phyloP scores from a whole-genome alignment of 2,113 vertebrate genomes.

The Tenrec ecaudatus region DNA sequence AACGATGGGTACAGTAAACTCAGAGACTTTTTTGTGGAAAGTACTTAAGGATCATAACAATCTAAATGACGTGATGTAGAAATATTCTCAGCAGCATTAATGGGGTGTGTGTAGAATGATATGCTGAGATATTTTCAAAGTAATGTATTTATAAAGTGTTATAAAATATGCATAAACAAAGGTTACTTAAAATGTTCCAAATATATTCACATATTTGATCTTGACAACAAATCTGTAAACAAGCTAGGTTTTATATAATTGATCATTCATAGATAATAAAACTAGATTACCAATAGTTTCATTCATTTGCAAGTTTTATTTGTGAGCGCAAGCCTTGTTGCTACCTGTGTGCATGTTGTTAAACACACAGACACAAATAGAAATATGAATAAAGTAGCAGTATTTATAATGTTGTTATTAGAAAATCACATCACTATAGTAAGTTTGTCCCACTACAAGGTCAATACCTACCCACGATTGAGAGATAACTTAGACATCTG shows the following conservation, averaged over 20 bases:
- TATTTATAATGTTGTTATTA: background rate
- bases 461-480: background rate
- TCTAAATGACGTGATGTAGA: background rate
- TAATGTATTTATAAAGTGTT: background rate
- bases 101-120: background rate
- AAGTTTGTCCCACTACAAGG: background rate
- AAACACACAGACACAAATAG: background rate
- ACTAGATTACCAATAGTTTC: background rate
- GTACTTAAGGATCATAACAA: no score
- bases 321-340: background rate
- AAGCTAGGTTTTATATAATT: background rate
- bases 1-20: no score
- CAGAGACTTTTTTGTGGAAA: no score
- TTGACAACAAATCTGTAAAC: background rate
- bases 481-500: background rate
- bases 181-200: background rate
- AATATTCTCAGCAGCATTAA: background rate
- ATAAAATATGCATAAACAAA: background rate
- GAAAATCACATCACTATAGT: no score
- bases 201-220: background rate
- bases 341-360: background rate
- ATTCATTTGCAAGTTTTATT: background rate
- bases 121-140: background rate
- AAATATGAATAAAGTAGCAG: background rate
- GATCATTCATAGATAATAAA: background rate